Base-by-base conservation (phyloP, 2,797 vertebrate genomes). In the Myotis planiceps region DNA sequence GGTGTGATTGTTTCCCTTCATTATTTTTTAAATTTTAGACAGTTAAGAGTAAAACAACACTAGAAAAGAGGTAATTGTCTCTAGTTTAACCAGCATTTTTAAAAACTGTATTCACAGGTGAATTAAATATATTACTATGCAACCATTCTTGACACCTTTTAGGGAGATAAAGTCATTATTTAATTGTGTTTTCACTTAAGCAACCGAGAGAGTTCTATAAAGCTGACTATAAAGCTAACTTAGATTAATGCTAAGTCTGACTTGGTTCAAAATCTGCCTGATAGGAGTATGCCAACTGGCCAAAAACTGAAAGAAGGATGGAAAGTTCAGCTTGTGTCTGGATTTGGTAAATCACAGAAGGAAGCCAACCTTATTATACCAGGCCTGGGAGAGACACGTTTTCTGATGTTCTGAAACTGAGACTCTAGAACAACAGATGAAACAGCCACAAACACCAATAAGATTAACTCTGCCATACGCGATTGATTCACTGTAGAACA, bases 1-100 rank as follows among this genome's bases (percentile, higher is more conserved):
- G 47, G 29, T 91, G 88, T 87, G 47, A 72, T 75, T 95, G 16
- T 1, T 94, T 95, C 32, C 83, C 47, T 76, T 88, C 53, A 69
- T 80, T 93, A 29, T 53, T 15, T 69, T 80, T 58, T 9, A 60
- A 71, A 65, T 25, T 71, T 81, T 65, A 91, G 92, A 63, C 21
- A 90, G n/a, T 75, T 71, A 74, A 53, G 39, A 86, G 76, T 12
- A 18, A 58, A 42, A 63, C 85, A 87, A 74, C 42, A 68, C 16
- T 58, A 72, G 15, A 42, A 55, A 80, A 87, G 25, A 83, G 37
- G 19, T 68, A 88, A 68, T 19, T 75, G 1, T 69, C 13, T 81
- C 9, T 32, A 27, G 6, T 95, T 92, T 93, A 71, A 76, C 84
- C 13, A 63, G 27, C 14, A 68, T 65, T 92, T 92, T 76, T 34